These are phyloP conservation scores for Siderastrea siderea DNA, from an alignment of 92 coral and sea anemone genomes.

Conservation along the genomic window DNA sequence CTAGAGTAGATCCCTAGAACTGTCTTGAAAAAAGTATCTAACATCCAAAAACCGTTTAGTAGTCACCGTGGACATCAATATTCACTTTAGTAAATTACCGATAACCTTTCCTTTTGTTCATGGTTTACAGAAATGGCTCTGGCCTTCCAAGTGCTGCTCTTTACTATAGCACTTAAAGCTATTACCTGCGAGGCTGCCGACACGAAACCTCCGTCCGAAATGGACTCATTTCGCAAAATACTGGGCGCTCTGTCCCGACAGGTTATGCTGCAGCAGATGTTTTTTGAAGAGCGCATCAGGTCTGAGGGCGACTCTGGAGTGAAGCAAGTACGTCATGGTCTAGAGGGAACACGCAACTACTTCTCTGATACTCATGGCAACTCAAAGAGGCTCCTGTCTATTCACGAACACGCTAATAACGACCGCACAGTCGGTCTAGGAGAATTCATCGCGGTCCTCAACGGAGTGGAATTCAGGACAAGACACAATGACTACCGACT, in stretches of 20 bases:
- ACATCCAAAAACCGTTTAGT: no score
- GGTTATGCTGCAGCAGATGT: constrained; percentile 76
- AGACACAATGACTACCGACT: constrained; percentile 94
- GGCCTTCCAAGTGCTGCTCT: not conserved
- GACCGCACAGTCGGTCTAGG: constrained; percentile 88
- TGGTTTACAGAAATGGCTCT: not conserved
- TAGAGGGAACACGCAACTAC: constrained; percentile 68
- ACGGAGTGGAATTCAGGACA: constrained; percentile 92
- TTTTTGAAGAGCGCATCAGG: constrained; percentile 73
- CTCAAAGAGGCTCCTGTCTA: constrained; percentile 52
- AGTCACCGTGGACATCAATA: no score
- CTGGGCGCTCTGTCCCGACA: constrained; percentile 57
- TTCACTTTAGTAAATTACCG: no score
- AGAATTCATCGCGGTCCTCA: constrained; percentile 83
- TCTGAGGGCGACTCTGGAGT: constrained; percentile 83
- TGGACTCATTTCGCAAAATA: constrained; percentile 21
- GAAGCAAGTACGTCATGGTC: constrained; percentile 1
- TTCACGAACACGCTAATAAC: constrained; percentile 91
- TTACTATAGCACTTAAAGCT: not conserved
- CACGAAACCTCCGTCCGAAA: not conserved
- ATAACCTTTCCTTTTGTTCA: not conserved
- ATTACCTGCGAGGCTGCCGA: not conserved
- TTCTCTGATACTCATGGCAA: constrained; percentile 62
- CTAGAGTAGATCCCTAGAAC: no score
- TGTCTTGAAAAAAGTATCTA: no score